These are phyloP conservation scores for Microcebus jonahi DNA, from an alignment of 2,113 vertebrate species.

Conservation along the genomic window DNA sequence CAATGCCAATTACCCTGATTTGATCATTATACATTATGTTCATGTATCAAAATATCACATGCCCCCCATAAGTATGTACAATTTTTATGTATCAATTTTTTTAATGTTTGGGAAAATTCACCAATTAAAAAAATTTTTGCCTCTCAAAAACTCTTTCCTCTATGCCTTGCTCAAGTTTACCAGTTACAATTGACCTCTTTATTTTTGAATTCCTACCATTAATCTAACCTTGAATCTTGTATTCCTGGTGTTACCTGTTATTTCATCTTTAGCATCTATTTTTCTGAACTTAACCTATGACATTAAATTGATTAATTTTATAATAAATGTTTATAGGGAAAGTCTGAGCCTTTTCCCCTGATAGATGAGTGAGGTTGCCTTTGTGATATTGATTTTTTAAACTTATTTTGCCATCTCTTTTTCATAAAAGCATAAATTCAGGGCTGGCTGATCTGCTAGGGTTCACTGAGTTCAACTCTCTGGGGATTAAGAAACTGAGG, in stretches of 20 bases:
- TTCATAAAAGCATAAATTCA: slow-evolving; percentile 1
- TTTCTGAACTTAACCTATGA: slow-evolving; percentile 20
- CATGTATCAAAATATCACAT: neutral
- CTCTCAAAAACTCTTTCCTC: neutral
- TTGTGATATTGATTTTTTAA: slow-evolving; percentile 31
- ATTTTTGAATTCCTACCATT: neutral
- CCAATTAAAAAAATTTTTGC: neutral
- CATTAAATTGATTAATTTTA: slow-evolving; percentile 35
- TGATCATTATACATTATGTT: neutral
- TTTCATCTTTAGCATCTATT: neutral
- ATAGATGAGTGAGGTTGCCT: neutral
- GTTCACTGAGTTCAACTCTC: neutral
- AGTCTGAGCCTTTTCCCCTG: neutral
- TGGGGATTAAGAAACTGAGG: neutral
- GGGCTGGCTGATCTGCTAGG: neutral
- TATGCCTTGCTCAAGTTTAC: neutral
- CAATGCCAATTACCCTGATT: neutral
- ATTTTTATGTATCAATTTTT: neutral
- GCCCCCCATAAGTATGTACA: neutral
- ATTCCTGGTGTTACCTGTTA: neutral
- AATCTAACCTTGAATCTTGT: neutral
- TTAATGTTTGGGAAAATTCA: neutral
- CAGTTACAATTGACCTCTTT: neutral
- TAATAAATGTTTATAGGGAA: slow-evolving; percentile 39
- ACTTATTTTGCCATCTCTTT: neutral